Evolutionary conservation across 2,888 invertebrate genomes (phyloP).

Genomic region (Tetranychus piercei): DNA sequence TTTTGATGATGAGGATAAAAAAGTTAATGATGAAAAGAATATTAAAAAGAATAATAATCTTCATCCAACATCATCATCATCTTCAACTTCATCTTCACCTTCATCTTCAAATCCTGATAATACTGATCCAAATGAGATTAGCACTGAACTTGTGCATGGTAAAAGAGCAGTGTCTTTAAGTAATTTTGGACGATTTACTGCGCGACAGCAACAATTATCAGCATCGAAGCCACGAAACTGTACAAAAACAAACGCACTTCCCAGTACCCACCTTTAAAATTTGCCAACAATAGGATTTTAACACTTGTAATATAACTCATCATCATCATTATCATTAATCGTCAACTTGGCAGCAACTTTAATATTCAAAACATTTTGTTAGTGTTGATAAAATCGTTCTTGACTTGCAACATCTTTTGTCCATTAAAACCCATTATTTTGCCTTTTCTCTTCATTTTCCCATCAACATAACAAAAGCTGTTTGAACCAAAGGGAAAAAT

Average conservation of each 20-base stretch:
- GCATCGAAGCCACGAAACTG: background rate
- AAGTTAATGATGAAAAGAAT: background rate
- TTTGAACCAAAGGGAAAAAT: background rate
- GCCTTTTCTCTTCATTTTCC: background rate
- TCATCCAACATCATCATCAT: background rate
- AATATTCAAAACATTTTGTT: background rate
- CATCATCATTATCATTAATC: background rate
- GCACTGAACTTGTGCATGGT: conserved; percentile 26
- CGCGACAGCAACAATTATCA: conserved; percentile 12
- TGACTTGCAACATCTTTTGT: no score
- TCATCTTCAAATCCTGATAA: background rate
- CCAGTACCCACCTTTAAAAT: conserved; percentile 1
- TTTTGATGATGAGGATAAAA: background rate
- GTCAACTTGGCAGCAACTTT: background rate
- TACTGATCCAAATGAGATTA: conserved; percentile 19
- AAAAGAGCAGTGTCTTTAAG: conserved; percentile 27
- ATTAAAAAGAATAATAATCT: background rate
- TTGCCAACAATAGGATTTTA: background rate
- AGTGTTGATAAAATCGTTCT: no score
- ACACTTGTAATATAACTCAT: background rate
- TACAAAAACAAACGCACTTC: background rate
- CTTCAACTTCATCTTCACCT: background rate
- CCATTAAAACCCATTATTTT: no score
- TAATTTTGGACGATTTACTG: conserved; percentile 27
- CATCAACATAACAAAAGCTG: background rate